These are phyloP conservation scores for Perccottus glenii DNA, from an alignment of 2,113 vertebrate species.

Conservation along the genomic window DNA sequence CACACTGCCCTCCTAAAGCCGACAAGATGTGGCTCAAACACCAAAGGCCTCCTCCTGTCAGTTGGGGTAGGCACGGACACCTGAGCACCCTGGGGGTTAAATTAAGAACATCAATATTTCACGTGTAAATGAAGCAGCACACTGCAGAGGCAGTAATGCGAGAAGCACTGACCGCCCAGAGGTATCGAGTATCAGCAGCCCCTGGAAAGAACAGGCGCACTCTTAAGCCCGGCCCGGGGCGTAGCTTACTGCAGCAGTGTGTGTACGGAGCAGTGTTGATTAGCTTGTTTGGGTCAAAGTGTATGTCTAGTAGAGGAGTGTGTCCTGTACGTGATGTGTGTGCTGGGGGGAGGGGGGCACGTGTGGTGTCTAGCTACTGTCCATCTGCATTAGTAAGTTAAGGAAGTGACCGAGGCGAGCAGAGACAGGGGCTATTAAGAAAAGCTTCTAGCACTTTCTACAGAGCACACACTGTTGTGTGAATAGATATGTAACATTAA, in stretches of 20 bases:
- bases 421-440: constrained; percentile 11
- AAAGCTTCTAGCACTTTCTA: constrained; percentile 52
- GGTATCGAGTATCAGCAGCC: constrained; percentile 60
- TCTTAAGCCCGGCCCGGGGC: constrained; percentile 38
- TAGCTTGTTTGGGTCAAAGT: constrained; percentile 1
- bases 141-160: constrained; percentile 69
- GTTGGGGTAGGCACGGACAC: constrained; percentile 54
- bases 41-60: constrained; percentile 21
- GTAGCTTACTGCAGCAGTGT: constrained; percentile 31
- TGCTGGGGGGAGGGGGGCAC: constrained; percentile 2
- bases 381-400: constrained; percentile 41
- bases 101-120: constrained; percentile 80
- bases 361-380: constrained; percentile 38
- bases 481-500: neutral
- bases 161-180: constrained; percentile 61
- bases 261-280: neutral
- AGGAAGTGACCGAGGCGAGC: constrained; percentile 33
- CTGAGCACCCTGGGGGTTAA: constrained; percentile 73
- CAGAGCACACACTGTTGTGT: neutral
- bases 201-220: constrained; percentile 61
- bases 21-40: constrained; percentile 12
- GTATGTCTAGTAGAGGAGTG: constrained; percentile 1
- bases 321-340: constrained; percentile 3
- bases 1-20: neutral
- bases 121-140: constrained; percentile 78